Evolutionary conservation across 2,888 invertebrate genomes (phyloP).

Genomic region (Nomada goodeniana): DNA sequence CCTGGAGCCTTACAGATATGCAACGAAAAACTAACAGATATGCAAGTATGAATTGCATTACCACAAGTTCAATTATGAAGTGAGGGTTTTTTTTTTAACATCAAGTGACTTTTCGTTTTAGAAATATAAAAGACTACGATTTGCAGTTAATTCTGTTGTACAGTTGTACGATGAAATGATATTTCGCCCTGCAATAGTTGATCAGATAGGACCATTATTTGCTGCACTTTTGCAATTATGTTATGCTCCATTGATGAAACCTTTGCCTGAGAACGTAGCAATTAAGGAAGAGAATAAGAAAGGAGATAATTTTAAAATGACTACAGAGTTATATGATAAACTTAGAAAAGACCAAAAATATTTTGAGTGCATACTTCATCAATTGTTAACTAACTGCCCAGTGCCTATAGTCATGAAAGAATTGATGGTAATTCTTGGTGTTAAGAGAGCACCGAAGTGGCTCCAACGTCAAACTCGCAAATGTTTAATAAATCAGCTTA

Average conservation of each 20-base stretch:
- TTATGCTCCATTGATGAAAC: conserved; percentile 88
- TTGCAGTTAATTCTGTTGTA: conserved; percentile 86
- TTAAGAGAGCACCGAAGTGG: conserved; percentile 87
- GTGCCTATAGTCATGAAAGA: conserved; percentile 88
- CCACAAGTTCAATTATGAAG: not conserved
- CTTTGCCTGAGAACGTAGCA: conserved; percentile 72
- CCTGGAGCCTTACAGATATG: conserved; percentile 80
- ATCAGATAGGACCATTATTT: conserved; percentile 84
- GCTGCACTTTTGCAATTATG: conserved; percentile 89
- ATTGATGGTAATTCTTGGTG: conserved; percentile 88
- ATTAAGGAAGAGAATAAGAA: not conserved
- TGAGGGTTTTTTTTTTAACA: not conserved
- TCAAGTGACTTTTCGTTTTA: conserved; percentile 73
- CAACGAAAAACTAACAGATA: conserved; percentile 81
- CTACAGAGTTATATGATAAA: conserved; percentile 85
- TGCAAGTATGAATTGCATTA: conserved; percentile 83
- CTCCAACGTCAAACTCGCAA: conserved; percentile 87
- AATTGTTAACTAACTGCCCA: conserved; percentile 86
- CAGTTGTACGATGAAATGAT: conserved; percentile 71
- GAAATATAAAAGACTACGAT: conserved; percentile 86
- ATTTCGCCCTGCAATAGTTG: conserved; percentile 73
- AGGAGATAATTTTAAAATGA: conserved; percentile 85
- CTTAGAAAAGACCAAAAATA: conserved; percentile 85
- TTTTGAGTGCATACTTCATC: conserved; percentile 85
- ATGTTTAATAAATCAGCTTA: conserved; percentile 87